phyloP scores from a whole-genome alignment of 2,797 vertebrate species.

The Sebastes trivittatus region DNA sequence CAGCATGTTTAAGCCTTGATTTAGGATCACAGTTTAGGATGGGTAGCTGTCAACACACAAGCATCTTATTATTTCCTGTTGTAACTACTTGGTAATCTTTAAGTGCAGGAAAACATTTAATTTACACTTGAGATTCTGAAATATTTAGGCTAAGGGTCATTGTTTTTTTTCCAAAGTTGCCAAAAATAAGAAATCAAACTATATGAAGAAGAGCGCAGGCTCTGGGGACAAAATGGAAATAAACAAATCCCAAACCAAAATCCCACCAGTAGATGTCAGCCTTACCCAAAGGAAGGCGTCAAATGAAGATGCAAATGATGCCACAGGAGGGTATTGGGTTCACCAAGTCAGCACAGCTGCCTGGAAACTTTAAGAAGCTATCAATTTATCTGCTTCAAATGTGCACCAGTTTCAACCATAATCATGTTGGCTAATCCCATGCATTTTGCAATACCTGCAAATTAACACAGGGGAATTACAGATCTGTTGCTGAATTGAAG shows the following conservation, averaged over 20 bases:
- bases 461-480: background rate
- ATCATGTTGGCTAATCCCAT: background rate
- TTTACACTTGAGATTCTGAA: background rate
- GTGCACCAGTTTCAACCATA: background rate
- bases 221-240: background rate
- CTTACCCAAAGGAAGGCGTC: conserved; percentile 9
- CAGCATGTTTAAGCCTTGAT: background rate
- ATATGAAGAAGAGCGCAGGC: background rate
- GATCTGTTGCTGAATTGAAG: background rate
- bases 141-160: background rate
- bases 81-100: background rate
- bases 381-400: background rate
- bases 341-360: background rate
- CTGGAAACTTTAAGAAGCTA: background rate
- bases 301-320: background rate
- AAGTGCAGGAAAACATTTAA: background rate
- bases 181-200: background rate
- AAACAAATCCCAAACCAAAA: background rate
- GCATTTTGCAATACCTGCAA: background rate
- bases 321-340: conserved; percentile 7
- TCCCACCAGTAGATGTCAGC: conserved; percentile 61
- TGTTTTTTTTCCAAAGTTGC: background rate
- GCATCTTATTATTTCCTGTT: background rate
- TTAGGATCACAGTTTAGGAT: background rate
- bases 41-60: background rate